Evolutionary conservation across 2,113 vertebrate species (phyloP), one percentile per base, ranked within the genome.

Genomic region (Chascanopsetta lugubris): DNA sequence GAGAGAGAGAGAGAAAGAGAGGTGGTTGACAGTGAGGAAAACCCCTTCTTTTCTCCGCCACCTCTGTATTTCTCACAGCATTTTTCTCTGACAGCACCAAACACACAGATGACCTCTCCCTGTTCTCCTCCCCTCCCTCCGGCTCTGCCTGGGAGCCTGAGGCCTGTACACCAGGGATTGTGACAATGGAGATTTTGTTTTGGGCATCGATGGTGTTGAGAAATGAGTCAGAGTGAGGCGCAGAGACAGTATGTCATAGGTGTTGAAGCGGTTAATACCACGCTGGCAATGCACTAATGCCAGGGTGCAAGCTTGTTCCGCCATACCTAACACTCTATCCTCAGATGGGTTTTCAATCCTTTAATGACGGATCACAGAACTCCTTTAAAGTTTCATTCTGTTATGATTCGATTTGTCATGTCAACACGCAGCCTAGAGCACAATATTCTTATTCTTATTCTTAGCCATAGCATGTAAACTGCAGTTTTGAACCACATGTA

Each of bases 241-340:
- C 75, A 78, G 74, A 69, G 62, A 70, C 63, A 47, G 61, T 77
- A 87, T 83, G 82, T 83, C 85, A 83, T 77, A 79, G 59, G 83
- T 71, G 81, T 83, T 84, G 85, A 86, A 77, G 84, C 49, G 67
- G 53, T 54, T 74, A 47, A 76, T 55, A 67, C 60, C 34, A 20
- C 21, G 27, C 27, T 78, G 73, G 75, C 57, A 64, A 73, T 59
- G 26, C 34, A 30, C 40, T 68, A 6, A 13, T 55, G 65, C 65
- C 38, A 30, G 29, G 24, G 38, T 6, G 36, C 47, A n/a, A n/a
- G n/a, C n/a, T n/a, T n/a, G n/a, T n/a, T n/a, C n/a, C n/a, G n/a
- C n/a, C n/a, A n/a, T n/a, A n/a, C n/a, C n/a, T n/a, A n/a, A n/a
- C n/a, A n/a, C n/a, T n/a, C n/a, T n/a, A n/a, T n/a, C n/a, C n/a